Base-by-base conservation (phyloP, 2,888 invertebrate species). In the Holacanthella duospinosa region DNA sequence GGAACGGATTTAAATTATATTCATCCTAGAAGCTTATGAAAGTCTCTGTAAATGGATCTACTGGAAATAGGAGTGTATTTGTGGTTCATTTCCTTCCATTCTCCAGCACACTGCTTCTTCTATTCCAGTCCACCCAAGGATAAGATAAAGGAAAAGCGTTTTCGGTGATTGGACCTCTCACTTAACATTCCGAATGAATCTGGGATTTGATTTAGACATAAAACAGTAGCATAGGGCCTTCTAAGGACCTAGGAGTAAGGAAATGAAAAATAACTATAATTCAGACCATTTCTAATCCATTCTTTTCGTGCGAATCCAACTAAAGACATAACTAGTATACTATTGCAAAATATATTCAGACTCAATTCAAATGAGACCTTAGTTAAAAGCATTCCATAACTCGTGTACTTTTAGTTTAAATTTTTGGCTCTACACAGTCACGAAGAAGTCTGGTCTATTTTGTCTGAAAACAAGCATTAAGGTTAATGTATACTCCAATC, bases 141-240 rank as follows among this genome's bases (percentile, higher is more conserved):
- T 21, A 48, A 48, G 48, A 48, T 48, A 48, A 48, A 48, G 21
- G 48, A 21, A 48, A 48, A 48, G 16, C 6, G 48, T 48, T n/a
- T 4, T 48, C 48, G 48, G 48, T 21, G 6, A 21, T 21, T 48
- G 48, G 48, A 21, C n/a, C n/a, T 9, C 36, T 36, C n/a, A 36
- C 9, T 48, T 9, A 48, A 21, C 48, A 48, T 48, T 48, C 48
- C 12, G 21, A 16, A 16, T 21, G 48, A 21, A 21, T 48, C n/a
- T 48, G n/a, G 48, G 6, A 16, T 48, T 48, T 48, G n/a, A 48
- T 48, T 16, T 48, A 48, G 48, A 48, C 48, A 48, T 48, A 48
- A 48, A 48, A 48, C 36, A 36, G 48, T 9, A 48, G 48, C 48
- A 48, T 9, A 4, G 12, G 48, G 21, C 36, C 36, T 36, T 36